A percentile compares a stretch with the other conserved stretches of the same genome.
Evolutionary conservation across 1,140 invertebrate species (phyloP).

Genomic region (Drosophila burlai): DNA sequence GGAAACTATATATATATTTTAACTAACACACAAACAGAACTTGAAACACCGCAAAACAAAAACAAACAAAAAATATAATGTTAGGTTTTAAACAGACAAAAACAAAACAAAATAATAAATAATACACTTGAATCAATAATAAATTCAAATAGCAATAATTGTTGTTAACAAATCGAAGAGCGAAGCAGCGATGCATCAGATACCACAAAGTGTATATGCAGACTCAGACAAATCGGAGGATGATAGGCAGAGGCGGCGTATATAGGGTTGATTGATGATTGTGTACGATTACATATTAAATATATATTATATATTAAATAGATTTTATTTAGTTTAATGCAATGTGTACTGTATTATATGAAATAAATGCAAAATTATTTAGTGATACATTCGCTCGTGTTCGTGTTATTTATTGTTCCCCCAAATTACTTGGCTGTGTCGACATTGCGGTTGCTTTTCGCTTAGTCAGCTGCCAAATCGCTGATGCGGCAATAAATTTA

Average conservation of each 20-base stretch:
- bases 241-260: slow-evolving; percentile 50
- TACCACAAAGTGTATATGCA: slow-evolving; percentile 47
- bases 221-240: slow-evolving; percentile 52
- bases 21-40: slow-evolving; percentile 52
- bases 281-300: slow-evolving; percentile 69
- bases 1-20: slow-evolving; percentile 59
- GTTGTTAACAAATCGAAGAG: slow-evolving; percentile 67
- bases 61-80: slow-evolving; percentile 21
- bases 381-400: slow-evolving; percentile 54
- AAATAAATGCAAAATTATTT: slow-evolving; percentile 83
- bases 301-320: slow-evolving; percentile 71
- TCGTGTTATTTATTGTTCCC: slow-evolving; percentile 6
- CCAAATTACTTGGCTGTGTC: slow-evolving; percentile 5
- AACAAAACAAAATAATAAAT: slow-evolving; percentile 5
- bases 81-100: slow-evolving; percentile 54
- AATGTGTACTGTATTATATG: slow-evolving; percentile 82
- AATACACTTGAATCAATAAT: slow-evolving; percentile 71
- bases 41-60: slow-evolving; percentile 67
- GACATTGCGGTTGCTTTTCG: slow-evolving; percentile 39
- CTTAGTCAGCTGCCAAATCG: slow-evolving; percentile 52
- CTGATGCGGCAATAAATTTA: slow-evolving; percentile 43
- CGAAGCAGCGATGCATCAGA: slow-evolving; percentile 34
- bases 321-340: slow-evolving; percentile 82
- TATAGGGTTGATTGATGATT: slow-evolving; percentile 55
- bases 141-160: slow-evolving; percentile 78